Conservation (phyloP, 2,113 vertebrate species). For the Camelus dromedarius region DNA sequence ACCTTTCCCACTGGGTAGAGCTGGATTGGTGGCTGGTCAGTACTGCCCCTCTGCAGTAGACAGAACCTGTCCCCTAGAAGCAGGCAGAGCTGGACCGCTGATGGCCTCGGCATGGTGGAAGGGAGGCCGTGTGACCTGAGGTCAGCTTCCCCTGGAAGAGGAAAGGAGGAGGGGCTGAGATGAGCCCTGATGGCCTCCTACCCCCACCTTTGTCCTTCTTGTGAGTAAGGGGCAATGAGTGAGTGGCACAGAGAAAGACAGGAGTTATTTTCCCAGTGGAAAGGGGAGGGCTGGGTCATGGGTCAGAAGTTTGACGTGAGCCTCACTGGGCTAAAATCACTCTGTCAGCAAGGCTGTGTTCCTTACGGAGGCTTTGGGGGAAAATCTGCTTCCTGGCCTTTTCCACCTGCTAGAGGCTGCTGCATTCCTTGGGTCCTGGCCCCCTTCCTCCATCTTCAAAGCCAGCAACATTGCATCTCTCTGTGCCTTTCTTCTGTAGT, state of each 20-base stretch:
- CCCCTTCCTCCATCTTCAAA: not conserved
- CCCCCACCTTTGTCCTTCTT: not conserved
- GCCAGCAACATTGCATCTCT: fast-evolving
- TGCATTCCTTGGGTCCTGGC: not conserved
- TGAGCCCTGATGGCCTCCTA: not conserved
- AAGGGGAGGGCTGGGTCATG: not conserved
- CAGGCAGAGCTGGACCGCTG: not conserved
- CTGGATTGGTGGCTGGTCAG: too few species aligned
- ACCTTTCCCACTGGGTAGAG: not conserved
- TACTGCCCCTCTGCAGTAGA: not conserved
- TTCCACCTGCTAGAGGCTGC: not conserved
- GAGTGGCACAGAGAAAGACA: not conserved
- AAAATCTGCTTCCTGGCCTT: too few species aligned
- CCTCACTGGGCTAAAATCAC: not conserved
- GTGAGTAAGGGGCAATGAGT: not conserved
- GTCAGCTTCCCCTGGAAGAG: not conserved
- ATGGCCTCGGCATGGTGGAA: not conserved
- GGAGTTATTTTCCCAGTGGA: not conserved
- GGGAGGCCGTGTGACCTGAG: not conserved
- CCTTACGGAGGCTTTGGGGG: not conserved
- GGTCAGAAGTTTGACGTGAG: not conserved
- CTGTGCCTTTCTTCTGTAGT: not conserved
- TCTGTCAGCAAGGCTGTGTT: not conserved
- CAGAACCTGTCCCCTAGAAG: not conserved
- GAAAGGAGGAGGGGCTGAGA: not conserved